Evolutionary conservation across 2,888 invertebrate genomes (phyloP), one percentile per base, ranked within the genome.

Genomic region (Mechanitis messenoides): DNA sequence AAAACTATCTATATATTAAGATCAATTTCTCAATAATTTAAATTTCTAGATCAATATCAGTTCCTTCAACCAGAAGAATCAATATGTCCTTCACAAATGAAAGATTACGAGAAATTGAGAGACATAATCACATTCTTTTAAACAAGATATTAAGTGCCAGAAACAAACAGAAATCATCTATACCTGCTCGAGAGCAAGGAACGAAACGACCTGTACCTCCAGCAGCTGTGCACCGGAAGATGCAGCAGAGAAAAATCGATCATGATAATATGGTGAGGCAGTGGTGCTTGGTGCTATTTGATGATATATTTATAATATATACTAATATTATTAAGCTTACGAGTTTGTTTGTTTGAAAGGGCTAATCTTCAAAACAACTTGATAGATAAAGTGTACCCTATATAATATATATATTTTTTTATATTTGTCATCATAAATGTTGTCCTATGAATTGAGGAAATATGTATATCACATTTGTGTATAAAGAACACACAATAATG

Each of bases 11-110:
- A 20, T 20, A 20, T 20, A 20, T 20, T 20, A 20, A 20, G 20
- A 35, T 2, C 35, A 5, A 3, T 35, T 35, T 35, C 3, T 35
- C 35, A 35, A 35, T 5, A 35, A 33, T 60, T 6, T 33, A 5
- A 0, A 31, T 31, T 64, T 78, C 72, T 33, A 90, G 89, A 0
- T 87, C 87, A 2, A 67, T 84, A 1, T 80, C 83, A 1, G 74
- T 82, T 2, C 78, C 81, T 0, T 71, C 75, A 45, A 79, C 80
- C 0, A 76, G 83, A 0, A 79, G 90, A 12, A 72, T 85, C 58
- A 90, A 91, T 72, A 91, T 90, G 91, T 90, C 92, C 11, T 92
- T 92, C 71, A 81, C 91, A 0, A 92, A 92, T 74, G 91, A 91
- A n/a, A 83, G 92, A 3, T 80, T 92, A 58, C 84, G 92, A 0